Evolutionary conservation across 2,888 invertebrate genomes (phyloP).

Genomic region (Geophilus truncorum): DNA sequence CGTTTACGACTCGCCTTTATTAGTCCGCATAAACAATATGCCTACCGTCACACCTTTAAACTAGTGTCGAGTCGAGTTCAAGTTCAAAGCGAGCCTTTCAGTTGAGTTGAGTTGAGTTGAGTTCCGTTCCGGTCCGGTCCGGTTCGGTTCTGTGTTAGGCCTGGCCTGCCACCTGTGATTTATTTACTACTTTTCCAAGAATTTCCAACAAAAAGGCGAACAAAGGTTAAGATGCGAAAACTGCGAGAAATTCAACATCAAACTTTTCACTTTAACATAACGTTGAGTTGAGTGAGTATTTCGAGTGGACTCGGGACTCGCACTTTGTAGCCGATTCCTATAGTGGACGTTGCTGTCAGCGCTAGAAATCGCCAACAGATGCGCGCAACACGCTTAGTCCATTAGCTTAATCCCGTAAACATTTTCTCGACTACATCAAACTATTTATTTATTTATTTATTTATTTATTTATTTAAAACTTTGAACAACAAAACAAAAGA

Average conservation of each 20-base stretch:
- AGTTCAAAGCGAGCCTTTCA: too few relatives aligned
- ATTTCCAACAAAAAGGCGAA: neutral
- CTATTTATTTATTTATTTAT: too few relatives aligned
- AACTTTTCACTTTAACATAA: too few relatives aligned
- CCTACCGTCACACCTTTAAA: too few relatives aligned
- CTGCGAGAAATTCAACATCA: neutral
- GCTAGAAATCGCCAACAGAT: neutral
- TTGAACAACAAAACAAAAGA: too few relatives aligned
- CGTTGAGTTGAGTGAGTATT: too few relatives aligned
- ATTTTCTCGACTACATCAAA: neutral
- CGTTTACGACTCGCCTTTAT: too few relatives aligned
- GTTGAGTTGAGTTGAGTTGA: too few relatives aligned
- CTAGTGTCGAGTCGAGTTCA: too few relatives aligned
- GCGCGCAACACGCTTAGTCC: neutral
- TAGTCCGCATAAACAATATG: too few relatives aligned
- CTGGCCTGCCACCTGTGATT: neutral
- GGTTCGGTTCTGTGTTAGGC: too few relatives aligned
- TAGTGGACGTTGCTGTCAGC: neutral
- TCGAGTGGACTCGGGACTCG: neutral
- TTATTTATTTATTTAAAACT: too few relatives aligned
- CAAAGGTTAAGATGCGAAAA: neutral
- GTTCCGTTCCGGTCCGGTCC: neutral
- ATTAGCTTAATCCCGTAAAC: neutral
- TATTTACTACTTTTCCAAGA: neutral
- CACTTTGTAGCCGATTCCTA: neutral